A percentile compares a stretch with the other conserved stretches of the same genome.
These are phyloP conservation scores for Helogale parvula DNA, from an alignment of 2,113 vertebrate genomes.

Conservation along the genomic window DNA sequence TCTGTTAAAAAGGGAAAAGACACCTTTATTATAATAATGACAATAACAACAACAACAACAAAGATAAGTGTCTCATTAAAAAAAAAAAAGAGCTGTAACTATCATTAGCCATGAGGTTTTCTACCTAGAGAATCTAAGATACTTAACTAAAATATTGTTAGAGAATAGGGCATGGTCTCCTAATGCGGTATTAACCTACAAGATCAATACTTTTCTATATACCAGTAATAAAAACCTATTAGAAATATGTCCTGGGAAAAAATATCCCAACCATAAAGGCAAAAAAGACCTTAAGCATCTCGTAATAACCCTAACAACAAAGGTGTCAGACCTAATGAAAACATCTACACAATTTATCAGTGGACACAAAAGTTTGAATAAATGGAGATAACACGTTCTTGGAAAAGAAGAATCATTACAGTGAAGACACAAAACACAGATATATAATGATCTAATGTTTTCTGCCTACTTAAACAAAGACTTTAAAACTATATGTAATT, in stretches of 20 bases:
- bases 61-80: neutral
- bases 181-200: neutral
- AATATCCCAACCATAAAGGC: neutral
- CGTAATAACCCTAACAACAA: neutral
- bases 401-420: neutral
- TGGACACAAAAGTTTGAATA: neutral
- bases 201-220: neutral
- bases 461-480: neutral
- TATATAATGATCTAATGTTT: neutral
- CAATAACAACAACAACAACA: neutral
- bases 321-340: neutral
- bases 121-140: neutral
- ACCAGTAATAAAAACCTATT: neutral
- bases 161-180: neutral
- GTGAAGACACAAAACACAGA: neutral
- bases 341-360: neutral
- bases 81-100: neutral
- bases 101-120: slow-evolving; percentile 2
- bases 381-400: neutral
- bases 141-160: neutral
- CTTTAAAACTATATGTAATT: neutral
- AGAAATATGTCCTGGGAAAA: neutral
- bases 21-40: neutral
- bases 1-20: neutral
- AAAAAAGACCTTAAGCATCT: neutral